Evolutionary conservation across 1,140 invertebrate species (phyloP), one percentile per base, ranked within the genome.

Genomic region (Megalopta genalis): DNA sequence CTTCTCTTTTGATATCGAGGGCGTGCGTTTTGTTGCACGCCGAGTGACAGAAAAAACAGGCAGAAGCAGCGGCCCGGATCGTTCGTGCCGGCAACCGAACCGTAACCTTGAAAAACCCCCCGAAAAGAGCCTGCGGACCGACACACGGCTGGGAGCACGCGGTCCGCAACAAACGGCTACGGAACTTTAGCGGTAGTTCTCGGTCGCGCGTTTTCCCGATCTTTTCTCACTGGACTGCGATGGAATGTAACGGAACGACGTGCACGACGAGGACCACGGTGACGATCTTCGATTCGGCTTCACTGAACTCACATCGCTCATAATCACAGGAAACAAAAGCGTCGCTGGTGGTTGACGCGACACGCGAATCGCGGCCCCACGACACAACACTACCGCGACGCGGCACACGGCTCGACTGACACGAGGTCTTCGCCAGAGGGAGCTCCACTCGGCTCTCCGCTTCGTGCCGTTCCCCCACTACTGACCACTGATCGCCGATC

Each of bases 381-480:
- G 0, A 62, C 65, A 73, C 87, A 83, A 89, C 83, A 84, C 80
- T 83, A 90, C 86, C 89, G 86, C 87, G 86, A 90, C 86, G 89
- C 90, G 88, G 87, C 89, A 86, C 89, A 88, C 90, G 90, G 90
- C 89, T 88, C 88, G 83, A 91, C 90, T 91, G 89, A 89, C 80
- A 73, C 77, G 77, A 88, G 81, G 79, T 73, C 74, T 80, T 65
- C 88, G 84, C 88, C 81, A 88, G 90, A 91, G 88, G 89, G 89
- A 90, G 90, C 88, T 85, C 88, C 86, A 77, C 78, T 64, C 84
- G 65, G 80, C 49, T 52, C 77, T 62, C 37, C 70, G 69, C 78
- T 83, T 66, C 78, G 16, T 63, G 14, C 59, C 57, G 25, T 65
- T 81, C 76, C 74, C 16, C 49, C 49, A 21, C 49, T 3, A 7